These are phyloP conservation scores for Idaea dimidiata DNA, from an alignment of 2,888 invertebrate species.

Conservation along the genomic window DNA sequence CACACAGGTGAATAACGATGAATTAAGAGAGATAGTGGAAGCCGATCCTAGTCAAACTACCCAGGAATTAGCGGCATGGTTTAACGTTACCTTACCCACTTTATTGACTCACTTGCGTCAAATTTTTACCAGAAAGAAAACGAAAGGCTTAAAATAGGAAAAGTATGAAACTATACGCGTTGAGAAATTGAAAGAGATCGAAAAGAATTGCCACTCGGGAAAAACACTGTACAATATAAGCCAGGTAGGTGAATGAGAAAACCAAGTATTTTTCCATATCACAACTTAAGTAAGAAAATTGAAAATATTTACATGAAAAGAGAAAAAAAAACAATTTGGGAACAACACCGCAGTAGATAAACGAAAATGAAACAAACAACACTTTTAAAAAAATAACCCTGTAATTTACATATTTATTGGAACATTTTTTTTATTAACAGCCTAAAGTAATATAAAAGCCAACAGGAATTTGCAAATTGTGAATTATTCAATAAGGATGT, in stretches of 20 bases:
- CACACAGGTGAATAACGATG: no score
- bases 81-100: no score
- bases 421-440: not conserved
- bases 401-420: not conserved
- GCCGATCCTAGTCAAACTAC: no score
- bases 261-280: not conserved
- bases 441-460: not conserved
- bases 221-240: not conserved
- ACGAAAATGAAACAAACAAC: not conserved
- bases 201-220: not conserved
- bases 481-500: not conserved
- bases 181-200: not conserved
- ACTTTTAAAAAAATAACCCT: not conserved
- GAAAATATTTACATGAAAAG: not conserved
- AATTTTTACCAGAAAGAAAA: not conserved
- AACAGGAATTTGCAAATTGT: not conserved
- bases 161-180: not conserved
- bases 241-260: not conserved
- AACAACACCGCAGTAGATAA: not conserved
- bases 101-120: no score
- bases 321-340: not conserved
- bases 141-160: not conserved
- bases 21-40: no score
- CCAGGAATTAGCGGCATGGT: no score
- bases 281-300: not conserved